A percentile compares a stretch with the other conserved stretches of the same genome.
Conservation (phyloP, 2,888 invertebrate species). For the Eupithecia centaureata region DNA sequence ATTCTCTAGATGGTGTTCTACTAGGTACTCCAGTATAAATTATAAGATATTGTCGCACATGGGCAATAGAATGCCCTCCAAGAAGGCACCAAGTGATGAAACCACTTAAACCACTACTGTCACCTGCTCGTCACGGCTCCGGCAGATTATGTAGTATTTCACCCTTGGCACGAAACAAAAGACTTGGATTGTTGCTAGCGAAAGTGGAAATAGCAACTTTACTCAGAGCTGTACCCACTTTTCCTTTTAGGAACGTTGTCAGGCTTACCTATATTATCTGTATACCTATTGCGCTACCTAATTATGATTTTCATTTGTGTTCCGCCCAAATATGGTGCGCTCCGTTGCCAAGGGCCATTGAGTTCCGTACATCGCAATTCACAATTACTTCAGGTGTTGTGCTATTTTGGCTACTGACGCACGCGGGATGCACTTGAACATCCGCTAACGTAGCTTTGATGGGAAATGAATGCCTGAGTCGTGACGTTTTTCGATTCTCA, state of each 20-base stretch:
- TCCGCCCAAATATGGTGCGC: neutral
- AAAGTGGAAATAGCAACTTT: neutral
- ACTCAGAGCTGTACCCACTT: neutral
- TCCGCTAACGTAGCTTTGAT: neutral
- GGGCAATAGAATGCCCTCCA: neutral
- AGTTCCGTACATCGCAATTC: conserved; percentile 11
- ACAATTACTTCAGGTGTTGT: conserved; percentile 13
- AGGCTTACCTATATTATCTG: neutral
- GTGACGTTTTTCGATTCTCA: neutral
- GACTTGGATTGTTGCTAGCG: neutral
- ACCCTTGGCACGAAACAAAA: neutral
- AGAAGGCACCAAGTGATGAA: too few relatives aligned
- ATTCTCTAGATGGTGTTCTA: neutral
- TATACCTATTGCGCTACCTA: too few relatives aligned
- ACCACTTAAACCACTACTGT: neutral
- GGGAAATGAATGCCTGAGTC: neutral
- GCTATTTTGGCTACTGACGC: conserved; percentile 24
- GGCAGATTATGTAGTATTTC: neutral
- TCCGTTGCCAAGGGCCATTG: neutral
- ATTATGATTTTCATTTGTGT: neutral
- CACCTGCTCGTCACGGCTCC: neutral
- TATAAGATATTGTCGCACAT: neutral
- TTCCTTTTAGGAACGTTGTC: neutral
- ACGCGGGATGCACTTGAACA: conserved; percentile 11
- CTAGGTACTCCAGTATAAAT: neutral